A percentile compares a stretch with the other conserved stretches of the same genome.
These are phyloP conservation scores for Cladorhizidae sp. DNA, from an alignment of 37 sponge, comb jelly and placozoan genomes.

Conservation along the genomic window DNA sequence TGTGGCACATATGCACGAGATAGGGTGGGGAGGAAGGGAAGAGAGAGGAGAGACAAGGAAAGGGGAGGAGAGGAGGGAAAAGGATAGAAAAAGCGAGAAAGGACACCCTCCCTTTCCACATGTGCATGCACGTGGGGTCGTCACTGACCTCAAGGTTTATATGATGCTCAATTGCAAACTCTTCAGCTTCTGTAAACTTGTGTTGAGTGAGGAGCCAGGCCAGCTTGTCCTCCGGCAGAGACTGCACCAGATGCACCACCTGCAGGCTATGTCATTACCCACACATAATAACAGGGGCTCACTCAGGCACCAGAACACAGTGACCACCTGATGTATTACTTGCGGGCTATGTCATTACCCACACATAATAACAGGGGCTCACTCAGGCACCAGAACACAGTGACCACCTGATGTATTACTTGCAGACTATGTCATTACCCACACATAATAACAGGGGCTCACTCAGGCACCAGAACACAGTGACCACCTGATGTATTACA, in stretches of 20 bases:
- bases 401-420: slow-evolving; percentile 38
- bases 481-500: too few relatives aligned
- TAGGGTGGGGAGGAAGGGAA: not conserved
- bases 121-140: too few relatives aligned
- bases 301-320: not conserved
- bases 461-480: not conserved
- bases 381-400: too few relatives aligned
- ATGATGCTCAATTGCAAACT: slow-evolving; percentile 24
- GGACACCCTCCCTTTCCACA: too few relatives aligned
- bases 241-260: slow-evolving; percentile 38
- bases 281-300: not conserved
- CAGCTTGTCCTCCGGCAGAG: slow-evolving; percentile 43
- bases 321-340: too few relatives aligned
- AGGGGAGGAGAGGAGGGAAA: not conserved
- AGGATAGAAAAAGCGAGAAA: too few relatives aligned
- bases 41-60: not conserved
- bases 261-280: not conserved
- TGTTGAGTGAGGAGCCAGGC: slow-evolving; percentile 27
- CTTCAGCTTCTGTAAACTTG: slow-evolving; percentile 50
- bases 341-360: too few relatives aligned
- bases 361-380: too few relatives aligned
- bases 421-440: not conserved
- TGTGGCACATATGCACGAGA: too few relatives aligned
- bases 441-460: not conserved
- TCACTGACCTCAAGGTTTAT: slow-evolving; percentile 39